Evolutionary conservation across 2,113 vertebrate species (phyloP).

Genomic region (Petaurus breviceps): DNA sequence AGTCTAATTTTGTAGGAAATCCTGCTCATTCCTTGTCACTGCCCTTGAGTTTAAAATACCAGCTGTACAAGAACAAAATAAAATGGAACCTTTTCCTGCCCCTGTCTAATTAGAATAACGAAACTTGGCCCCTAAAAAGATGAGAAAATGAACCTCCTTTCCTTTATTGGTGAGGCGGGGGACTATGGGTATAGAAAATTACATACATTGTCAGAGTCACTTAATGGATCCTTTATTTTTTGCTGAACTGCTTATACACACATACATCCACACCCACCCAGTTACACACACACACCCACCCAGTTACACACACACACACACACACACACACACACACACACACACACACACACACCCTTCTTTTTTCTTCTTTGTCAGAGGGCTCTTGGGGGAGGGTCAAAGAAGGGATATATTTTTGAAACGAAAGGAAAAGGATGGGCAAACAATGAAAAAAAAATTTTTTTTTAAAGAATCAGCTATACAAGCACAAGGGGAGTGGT

Average conservation of each 20-base stretch:
- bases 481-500: neutral
- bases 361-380: neutral
- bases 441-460: neutral
- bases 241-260: neutral
- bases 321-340: too few species aligned
- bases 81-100: neutral
- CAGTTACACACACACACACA: too few species aligned
- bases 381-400: neutral
- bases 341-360: neutral
- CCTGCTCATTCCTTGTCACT: neutral
- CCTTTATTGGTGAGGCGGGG: neutral
- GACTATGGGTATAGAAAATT: neutral
- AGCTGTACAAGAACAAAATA: neutral
- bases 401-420: neutral
- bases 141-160: neutral
- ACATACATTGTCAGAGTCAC: neutral
- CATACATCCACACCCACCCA: too few species aligned
- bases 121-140: neutral
- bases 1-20: neutral
- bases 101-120: neutral
- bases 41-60: neutral
- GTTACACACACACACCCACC: too few species aligned
- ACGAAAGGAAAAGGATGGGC: neutral
- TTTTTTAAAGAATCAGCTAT: neutral
- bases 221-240: neutral